Evolutionary conservation across 2,888 invertebrate genomes (phyloP), one percentile per base, ranked within the genome.

Genomic region (Mongoloraphidia duomilia): DNA sequence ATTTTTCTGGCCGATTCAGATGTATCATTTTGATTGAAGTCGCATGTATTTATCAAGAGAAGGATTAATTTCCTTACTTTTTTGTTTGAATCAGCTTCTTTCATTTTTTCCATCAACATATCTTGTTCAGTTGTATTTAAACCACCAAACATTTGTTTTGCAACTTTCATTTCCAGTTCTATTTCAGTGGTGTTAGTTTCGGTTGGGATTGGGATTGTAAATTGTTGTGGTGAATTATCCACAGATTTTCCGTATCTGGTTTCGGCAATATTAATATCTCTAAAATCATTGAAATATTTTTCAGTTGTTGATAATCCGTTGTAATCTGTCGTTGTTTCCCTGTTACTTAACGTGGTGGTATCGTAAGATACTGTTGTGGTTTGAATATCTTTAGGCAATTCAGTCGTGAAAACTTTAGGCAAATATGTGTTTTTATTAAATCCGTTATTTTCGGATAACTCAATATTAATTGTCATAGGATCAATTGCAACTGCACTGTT

Each of bases 101-200:
- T 81, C 87, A 89, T 88, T 38, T 86, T 84, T 52, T 79, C 77
- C 74, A 86, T 78, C 48, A 89, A 70, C 55, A 84, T 83, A 52
- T 79, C 74, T 0, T 82, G 77, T 52, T 85, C 84, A 0, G 84
- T 80, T 9, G 81, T 80, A 58, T 88, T 87, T 52, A 87, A 71
- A 13, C 79, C 80, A 1, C 80, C 81, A 62, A 88, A 82, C 57
- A 88, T 79, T 65, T 84, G 78, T 58, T 85, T 82, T 1, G 87
- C 82, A 56, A 80, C 80, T 57, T 77, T 74, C 43, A 82, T 75
- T 2, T 79, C 78, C 47, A 77, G 76, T 50, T 77, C 75, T 38
- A 80, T 77, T n/a, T 80, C 79, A 2, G 80, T 77, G 1, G 79
- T 65, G 49, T 77, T 82, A 73, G 65, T 71, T 66, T 65, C 62